phyloP scores from a whole-genome alignment of 1,140 invertebrate species.

The Colletes latitarsis region DNA sequence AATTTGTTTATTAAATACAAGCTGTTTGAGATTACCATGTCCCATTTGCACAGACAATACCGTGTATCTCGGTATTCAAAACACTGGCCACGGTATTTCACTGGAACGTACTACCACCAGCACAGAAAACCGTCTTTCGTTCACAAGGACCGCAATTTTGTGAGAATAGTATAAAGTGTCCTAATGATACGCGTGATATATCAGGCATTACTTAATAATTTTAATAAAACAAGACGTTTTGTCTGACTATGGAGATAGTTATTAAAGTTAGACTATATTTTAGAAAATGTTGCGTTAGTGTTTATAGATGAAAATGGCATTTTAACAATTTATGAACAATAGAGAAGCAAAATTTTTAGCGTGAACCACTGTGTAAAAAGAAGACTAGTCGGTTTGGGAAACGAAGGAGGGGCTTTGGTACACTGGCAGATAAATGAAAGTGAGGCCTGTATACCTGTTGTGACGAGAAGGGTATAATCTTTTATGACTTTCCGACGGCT shows the following conservation, averaged over 20 bases:
- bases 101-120: too few relatives aligned
- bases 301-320: too few relatives aligned
- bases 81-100: neutral
- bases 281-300: too few relatives aligned
- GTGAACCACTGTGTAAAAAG: neutral
- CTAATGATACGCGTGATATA: too few relatives aligned
- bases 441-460: conserved; percentile 49
- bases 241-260: too few relatives aligned
- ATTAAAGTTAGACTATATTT: too few relatives aligned
- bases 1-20: conserved; percentile 16
- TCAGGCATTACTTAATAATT: too few relatives aligned
- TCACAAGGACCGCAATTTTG: too few relatives aligned
- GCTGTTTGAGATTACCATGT: neutral
- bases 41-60: neutral
- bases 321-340: too few relatives aligned
- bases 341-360: neutral
- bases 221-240: too few relatives aligned
- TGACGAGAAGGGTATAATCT: conserved; percentile 62
- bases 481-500: conserved; percentile 65
- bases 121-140: too few relatives aligned
- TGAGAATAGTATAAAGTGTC: too few relatives aligned
- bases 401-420: conserved; percentile 28
- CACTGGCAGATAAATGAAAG: conserved; percentile 41
- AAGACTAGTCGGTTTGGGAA: neutral
- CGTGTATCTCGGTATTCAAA: neutral